Conservation (phyloP, 1,140 invertebrate species). For the Glossosoma conforme region DNA sequence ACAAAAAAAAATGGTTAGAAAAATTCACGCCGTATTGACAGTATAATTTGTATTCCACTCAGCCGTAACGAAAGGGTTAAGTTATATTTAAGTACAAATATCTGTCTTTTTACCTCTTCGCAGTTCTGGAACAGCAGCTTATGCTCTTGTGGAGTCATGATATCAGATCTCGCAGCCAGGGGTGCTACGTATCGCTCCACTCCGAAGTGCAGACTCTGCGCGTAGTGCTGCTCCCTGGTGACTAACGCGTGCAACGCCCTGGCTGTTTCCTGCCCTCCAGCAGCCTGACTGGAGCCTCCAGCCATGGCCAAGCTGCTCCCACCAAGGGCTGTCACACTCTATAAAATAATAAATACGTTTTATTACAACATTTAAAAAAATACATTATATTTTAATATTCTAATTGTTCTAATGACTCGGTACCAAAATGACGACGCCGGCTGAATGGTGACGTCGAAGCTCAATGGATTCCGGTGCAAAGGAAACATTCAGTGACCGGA, state of each 20-base stretch:
- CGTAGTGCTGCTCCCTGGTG: conserved; percentile 66
- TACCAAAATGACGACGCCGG: too few relatives aligned
- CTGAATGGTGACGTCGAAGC: too few relatives aligned
- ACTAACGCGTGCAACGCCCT: conserved; percentile 44
- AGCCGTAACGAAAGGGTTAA: too few relatives aligned
- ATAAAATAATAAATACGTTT: conserved; percentile 5
- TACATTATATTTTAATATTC: conserved; percentile 1
- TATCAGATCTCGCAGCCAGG: conserved; percentile 64
- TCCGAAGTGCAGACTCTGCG: conserved; percentile 67
- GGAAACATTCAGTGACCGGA: too few relatives aligned
- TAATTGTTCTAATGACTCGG: not conserved
- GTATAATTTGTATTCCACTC: conserved; percentile 4
- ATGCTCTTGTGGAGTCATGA: conserved; percentile 68
- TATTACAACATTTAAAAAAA: conserved; percentile 18
- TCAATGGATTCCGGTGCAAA: too few relatives aligned
- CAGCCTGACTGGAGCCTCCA: conserved; percentile 34
- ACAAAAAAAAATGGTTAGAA: too few relatives aligned
- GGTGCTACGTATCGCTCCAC: conserved; percentile 68
- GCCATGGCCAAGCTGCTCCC: conserved; percentile 1
- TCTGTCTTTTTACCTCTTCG: conserved; percentile 57
- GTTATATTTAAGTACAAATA: too few relatives aligned
- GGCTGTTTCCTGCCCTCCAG: conserved; percentile 31
- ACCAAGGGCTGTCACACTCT: conserved; percentile 21
- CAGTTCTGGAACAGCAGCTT: conserved; percentile 75
- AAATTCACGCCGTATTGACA: too few relatives aligned